Conservation (phyloP, 2,113 vertebrate species). For the Rhinopomastus cyanomelas region DNA sequence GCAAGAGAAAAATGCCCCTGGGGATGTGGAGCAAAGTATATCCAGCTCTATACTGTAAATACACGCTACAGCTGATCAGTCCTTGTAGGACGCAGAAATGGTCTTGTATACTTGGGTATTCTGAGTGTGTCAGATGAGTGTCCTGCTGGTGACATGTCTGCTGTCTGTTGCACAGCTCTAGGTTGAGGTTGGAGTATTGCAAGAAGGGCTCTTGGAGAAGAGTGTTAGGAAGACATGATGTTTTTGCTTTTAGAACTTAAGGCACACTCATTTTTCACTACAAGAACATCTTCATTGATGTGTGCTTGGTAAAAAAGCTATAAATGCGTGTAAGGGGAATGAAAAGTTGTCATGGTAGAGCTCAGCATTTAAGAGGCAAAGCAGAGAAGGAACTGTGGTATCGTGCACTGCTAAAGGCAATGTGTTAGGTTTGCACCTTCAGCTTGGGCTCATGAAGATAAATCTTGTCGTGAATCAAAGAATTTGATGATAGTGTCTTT, state of each 20-base stretch:
- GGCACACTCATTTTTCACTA: not conserved
- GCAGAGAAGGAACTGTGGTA: not conserved
- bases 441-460: not conserved
- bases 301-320: not conserved
- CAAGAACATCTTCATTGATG: not conserved
- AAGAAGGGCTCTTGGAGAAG: not conserved
- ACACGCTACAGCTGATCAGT: not conserved
- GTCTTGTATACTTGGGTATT: not conserved
- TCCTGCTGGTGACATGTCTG: not conserved
- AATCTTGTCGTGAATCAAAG: not conserved
- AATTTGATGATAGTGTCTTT: not conserved
- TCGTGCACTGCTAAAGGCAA: not conserved
- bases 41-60: not conserved
- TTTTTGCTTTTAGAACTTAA: not conserved
- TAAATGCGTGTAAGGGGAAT: not conserved
- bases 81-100: not conserved
- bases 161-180: not conserved
- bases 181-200: not conserved
- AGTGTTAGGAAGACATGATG: not conserved
- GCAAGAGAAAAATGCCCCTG: not conserved
- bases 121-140: not conserved
- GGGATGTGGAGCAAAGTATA: not conserved
- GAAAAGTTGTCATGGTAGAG: not conserved
- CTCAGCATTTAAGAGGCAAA: not conserved
- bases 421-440: not conserved